Base-by-base conservation (phyloP, 2,113 vertebrate genomes). In the Lophius piscatorius region DNA sequence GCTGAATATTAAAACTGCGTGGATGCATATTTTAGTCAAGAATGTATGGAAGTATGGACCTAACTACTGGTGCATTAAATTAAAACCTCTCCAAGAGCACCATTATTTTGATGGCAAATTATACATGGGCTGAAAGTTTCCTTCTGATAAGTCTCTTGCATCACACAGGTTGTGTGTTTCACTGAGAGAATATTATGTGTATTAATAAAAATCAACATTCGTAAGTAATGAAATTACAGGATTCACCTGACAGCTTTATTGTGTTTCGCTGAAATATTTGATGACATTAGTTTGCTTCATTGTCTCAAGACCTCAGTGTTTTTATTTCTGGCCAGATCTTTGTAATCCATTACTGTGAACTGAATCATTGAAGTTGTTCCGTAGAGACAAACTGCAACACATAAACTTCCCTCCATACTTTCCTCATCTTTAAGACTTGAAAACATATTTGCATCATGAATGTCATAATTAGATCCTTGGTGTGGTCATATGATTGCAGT, bases 161-260 rank as follows among this genome's bases (percentile, higher is more conserved):
- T 35, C 14, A 12, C 18, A 35, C 20, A 40, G 40, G 9, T 48
- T 22, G 2, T 42, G 12, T 24, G 24, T 36, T 41, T 26, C 17
- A 23, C 29, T 35, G 12, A 28, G n/a, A 29, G 10, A 47, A 14
- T 28, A 34, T 23, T 10, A 14, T 24, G 16, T 47, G 16, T 23
- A 38, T 50, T 46, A 12, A 54, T 26, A 52, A 3, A 33, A 31
- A 31, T 40, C 0, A 22, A 52, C 10, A 67, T n/a, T 24, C 9
- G 38, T 34, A n/a, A 29, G 31, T 63, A 51, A 57, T 28, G 38
- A 6, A 61, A 51, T 50, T 41, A 39, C 51, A n/a, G 45, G 13
- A 36, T 35, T 40, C 4, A 55, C 5, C 20, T 48, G 51, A 50
- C 11, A 31, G 48, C 18, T 17, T 62, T 10, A 31, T 10, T 10